phyloP scores from a whole-genome alignment of 2,888 invertebrate genomes.

The Tetragonula carbonaria region DNA sequence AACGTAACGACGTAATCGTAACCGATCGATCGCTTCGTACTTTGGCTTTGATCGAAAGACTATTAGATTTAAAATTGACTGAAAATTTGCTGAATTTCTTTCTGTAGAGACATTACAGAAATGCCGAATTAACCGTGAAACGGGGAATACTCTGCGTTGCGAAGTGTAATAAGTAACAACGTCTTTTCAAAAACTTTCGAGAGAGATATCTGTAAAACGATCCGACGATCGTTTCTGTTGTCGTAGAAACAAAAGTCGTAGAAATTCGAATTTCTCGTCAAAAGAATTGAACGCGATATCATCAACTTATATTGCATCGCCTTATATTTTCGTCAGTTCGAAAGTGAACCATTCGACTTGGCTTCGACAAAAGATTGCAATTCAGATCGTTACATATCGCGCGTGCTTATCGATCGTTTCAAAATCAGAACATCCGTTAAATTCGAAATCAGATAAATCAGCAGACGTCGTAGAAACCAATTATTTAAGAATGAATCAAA shows the following conservation, averaged over 20 bases:
- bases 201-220: neutral
- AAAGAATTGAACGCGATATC: neutral
- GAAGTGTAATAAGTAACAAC: neutral
- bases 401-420: conserved; percentile 47
- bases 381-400: conserved; percentile 56
- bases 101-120: neutral
- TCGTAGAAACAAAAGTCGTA: neutral
- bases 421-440: conserved; percentile 9
- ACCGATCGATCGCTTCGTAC: neutral
- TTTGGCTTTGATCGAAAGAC: neutral
- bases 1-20: neutral
- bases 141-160: neutral
- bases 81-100: too few relatives aligned
- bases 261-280: neutral
- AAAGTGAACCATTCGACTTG: neutral
- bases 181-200: neutral
- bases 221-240: neutral
- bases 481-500: conserved; percentile 23
- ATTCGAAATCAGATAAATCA: neutral
- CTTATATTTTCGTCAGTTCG: conserved; percentile 24
- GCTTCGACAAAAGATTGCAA: conserved; percentile 24
- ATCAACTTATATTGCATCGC: neutral
- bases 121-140: neutral
- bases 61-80: neutral
- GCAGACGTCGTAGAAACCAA: neutral